Base-by-base conservation (phyloP, 1,140 invertebrate species). In the Solen grandis region DNA sequence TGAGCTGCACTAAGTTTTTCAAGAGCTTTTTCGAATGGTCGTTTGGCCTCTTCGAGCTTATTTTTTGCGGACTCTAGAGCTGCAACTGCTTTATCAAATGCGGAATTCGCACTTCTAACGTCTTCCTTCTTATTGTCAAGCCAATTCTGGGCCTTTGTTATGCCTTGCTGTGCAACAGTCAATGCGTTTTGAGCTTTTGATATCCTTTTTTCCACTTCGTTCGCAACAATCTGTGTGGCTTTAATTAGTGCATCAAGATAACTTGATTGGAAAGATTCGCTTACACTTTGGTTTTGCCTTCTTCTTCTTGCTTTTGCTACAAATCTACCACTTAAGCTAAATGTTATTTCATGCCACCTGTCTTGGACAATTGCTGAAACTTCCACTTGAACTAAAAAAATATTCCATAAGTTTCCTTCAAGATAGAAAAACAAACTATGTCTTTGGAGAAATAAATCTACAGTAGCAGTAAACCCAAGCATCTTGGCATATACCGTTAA, bases 381-480 rank as follows among this genome's bases (percentile, higher is more conserved):
- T 33, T 63, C 57, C n/a, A 75, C 19, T 52, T 75, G 73, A 13
- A 25, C 57, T 38, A 60, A 35, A 33, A 63, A 75, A 31, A 54
- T 75, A 50, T 62, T 41, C 73, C 73, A 75, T 19, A 75, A 35
- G 65, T 75, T 75, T 13, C 59, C 59, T 75, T 75, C 73, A 5
- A 75, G 35, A 35, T 75, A 75, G 2, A 65, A 52, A 35, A 63
- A 75, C n/a, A 75, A n/a, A 19, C 73, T 60, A 38, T 29, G 50
- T 16, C n/a, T 41, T 1, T 38, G 62, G 10, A 75, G 16, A 22
- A 63, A 75, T 8, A 62, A 13, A 35, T 75, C 59, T 3, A n/a
- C 41, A 3, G 55, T 38, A 35, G 57, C 41, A n/a, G n/a, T 33
- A 31, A 75, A 63, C 22, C 73, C 73, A 33, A 75, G 27, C 13